Conservation (phyloP, 2,888 invertebrate species). For the Portevinia maculata region DNA sequence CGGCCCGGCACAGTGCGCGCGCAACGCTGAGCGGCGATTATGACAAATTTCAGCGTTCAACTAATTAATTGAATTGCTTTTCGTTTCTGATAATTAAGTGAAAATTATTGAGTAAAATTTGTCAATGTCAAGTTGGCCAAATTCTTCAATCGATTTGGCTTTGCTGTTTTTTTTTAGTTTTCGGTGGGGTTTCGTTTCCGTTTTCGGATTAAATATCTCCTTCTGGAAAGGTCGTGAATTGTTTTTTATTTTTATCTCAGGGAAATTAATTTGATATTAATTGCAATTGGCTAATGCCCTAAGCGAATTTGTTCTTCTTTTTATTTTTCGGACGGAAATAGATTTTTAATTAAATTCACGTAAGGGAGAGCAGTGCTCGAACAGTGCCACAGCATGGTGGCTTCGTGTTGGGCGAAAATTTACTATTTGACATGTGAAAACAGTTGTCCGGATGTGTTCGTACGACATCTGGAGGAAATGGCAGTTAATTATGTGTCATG, state of each 20-base stretch:
- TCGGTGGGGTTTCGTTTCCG: neutral
- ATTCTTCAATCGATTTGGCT: slow-evolving; percentile 54
- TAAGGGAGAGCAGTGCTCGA: slow-evolving; percentile 10
- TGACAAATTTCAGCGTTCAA: slow-evolving; percentile 59
- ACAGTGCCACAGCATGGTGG: neutral
- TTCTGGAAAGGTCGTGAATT: neutral
- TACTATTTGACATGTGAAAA: slow-evolving; percentile 63
- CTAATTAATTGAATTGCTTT: slow-evolving; percentile 66
- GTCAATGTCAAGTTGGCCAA: slow-evolving; percentile 61
- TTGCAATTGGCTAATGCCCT: slow-evolving; percentile 49
- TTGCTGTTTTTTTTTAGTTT: slow-evolving; percentile 27
- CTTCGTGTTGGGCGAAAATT: slow-evolving; percentile 51
- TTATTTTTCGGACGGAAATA: slow-evolving; percentile 66
- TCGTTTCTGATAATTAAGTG: slow-evolving; percentile 62
- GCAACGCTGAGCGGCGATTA: slow-evolving; percentile 34
- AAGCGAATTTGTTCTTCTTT: slow-evolving; percentile 40
- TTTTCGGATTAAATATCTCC: too few relatives aligned
- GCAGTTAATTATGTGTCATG: slow-evolving; percentile 70
- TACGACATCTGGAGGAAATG: slow-evolving; percentile 58
- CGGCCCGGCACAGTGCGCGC: too few relatives aligned
- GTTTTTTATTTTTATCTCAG: neutral
- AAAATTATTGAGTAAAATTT: slow-evolving; percentile 54
- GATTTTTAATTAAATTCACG: slow-evolving; percentile 61
- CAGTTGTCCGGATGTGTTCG: slow-evolving; percentile 69
- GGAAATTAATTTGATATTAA: slow-evolving; percentile 64